Conservation (phyloP, 2,797 vertebrate genomes). For the Botia kubotai region DNA sequence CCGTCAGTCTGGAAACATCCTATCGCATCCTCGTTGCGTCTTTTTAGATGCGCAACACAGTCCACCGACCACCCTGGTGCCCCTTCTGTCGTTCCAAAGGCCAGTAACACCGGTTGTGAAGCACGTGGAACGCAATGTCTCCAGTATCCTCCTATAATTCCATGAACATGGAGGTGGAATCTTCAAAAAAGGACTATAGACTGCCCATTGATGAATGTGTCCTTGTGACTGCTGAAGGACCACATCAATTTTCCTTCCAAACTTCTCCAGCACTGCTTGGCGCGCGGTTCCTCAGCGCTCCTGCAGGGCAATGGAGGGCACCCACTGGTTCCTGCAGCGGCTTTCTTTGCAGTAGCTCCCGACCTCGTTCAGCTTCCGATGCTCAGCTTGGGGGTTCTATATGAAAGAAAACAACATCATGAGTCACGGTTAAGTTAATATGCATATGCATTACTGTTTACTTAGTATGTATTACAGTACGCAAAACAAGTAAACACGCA, state of each 20-base stretch:
- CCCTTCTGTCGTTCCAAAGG: constrained; percentile 17
- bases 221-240: constrained; percentile 42
- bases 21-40: constrained; percentile 7
- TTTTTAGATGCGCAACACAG: not conserved
- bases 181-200: constrained; percentile 25
- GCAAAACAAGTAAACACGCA: not conserved
- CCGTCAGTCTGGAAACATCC: not conserved
- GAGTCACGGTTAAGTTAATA: not conserved
- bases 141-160: constrained; percentile 23
- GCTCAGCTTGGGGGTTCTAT: constrained; percentile 84
- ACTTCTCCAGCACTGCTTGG: constrained; percentile 43
- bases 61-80: constrained; percentile 20
- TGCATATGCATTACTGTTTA: constrained; percentile 8
- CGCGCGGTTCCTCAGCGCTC: constrained; percentile 81
- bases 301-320: constrained; percentile 85
- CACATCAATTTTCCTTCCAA: constrained; percentile 33
- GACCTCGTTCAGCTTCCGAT: constrained; percentile 86
- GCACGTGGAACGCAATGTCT: constrained; percentile 21
- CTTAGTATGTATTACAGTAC: not conserved
- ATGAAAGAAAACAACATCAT: constrained; percentile 11
- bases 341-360: constrained; percentile 89
- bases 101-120: constrained; percentile 2
- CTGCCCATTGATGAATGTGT: constrained; percentile 35
- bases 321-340: constrained; percentile 87
- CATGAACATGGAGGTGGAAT: constrained; percentile 29